Base-by-base conservation (phyloP, 1,140 invertebrate genomes). In the Philotrypesis tridentata region DNA sequence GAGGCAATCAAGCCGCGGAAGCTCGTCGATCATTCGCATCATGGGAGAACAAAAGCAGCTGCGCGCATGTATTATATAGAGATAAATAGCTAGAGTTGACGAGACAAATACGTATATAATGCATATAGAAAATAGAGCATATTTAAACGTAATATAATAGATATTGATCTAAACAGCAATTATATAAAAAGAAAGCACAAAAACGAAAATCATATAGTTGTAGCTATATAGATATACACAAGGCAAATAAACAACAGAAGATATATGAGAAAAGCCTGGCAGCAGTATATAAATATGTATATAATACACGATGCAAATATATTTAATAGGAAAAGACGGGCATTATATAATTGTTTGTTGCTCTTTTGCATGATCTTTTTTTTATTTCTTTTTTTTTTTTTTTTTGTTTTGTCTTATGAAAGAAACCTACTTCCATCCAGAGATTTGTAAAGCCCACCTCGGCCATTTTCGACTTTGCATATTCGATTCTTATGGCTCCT, bases 381-480 rank as follows among this genome's bases (percentile, higher is more conserved):
- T 40, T 40, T 40, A 3, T 8, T 40, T 40, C 12, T 40, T 40
- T 40, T 43, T 43, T 43, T 43, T 43, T 40, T 17, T 48, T 17
- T 12, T 40, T 71, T 43, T 11, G 23, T 23, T 72, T 79, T 72
- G 68, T n/a, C 21, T 72, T 72, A 79, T 60, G 48, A 76, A 65
- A 65, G 65, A 87, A 91, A 91, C 90, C 89, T 92, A 92, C 91
- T 91, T 92, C 90, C 86, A 91, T 91, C 91, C 90, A 92, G 87
- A 91, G 88, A 89, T 91, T 91, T 88, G 90, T 91, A 89, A 92
- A 91, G 89, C 90, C 93, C 93, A 95, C 95, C 93, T 97, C 96
- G 88, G 93, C 94, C 98, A 99, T 99, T 95, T 98, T 98, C 93
- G 96, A 98, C 94, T 98, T 98, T 91, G 98, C 98, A 94, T 97